Conservation (phyloP, 2,797 vertebrate genomes). For the Echeneis naucrates region DNA sequence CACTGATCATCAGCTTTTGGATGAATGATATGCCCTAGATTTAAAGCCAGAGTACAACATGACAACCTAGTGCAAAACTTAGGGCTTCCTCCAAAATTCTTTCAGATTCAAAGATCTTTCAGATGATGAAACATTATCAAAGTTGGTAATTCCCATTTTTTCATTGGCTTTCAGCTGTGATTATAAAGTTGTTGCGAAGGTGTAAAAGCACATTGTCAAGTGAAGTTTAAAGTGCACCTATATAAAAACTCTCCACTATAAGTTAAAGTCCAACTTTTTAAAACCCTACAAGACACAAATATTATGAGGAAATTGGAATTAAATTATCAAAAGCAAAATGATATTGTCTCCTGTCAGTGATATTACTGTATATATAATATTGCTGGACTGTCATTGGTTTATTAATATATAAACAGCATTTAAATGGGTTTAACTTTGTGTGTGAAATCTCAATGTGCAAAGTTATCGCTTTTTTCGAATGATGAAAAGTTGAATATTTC, state of each 20-base stretch:
- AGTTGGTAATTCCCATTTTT: not conserved
- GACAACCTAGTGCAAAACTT: not conserved
- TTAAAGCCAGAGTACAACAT: not conserved
- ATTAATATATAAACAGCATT: not conserved
- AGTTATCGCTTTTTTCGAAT: not conserved
- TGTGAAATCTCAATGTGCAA: constrained; percentile 3
- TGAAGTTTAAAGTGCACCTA: too few species aligned
- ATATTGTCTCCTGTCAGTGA: not conserved
- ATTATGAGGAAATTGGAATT: too few species aligned
- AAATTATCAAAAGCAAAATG: too few species aligned
- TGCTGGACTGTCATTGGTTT: not conserved
- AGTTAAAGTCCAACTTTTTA: not conserved
- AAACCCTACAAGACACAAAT: too few species aligned
- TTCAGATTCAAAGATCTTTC: too few species aligned
- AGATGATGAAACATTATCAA: not conserved
- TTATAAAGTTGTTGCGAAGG: not conserved
- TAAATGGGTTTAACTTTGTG: not conserved
- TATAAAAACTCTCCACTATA: not conserved
- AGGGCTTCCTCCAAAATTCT: not conserved
- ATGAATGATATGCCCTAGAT: not conserved
- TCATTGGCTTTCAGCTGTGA: not conserved
- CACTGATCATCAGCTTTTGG: not conserved
- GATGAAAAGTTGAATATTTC: not conserved
- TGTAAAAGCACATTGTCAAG: not conserved
- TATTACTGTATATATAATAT: not conserved